Percentiles rank a stretch among this genome's conserved stretches.
phyloP scores from a whole-genome alignment of 1,140 invertebrate genomes.

The Zaprionus ghesquierei region DNA sequence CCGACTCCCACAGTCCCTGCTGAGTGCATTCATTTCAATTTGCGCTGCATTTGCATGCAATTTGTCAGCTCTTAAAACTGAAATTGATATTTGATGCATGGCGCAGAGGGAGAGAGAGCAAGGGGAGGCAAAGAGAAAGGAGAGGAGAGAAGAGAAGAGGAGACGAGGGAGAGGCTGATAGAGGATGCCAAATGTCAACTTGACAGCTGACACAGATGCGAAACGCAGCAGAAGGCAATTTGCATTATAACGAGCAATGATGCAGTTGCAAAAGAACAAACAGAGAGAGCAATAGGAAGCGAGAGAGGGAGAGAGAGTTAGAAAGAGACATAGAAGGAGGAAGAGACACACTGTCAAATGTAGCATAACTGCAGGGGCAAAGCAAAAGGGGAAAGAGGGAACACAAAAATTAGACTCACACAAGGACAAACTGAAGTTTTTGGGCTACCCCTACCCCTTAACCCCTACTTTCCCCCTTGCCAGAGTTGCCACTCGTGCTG shows the following conservation, averaged over 20 bases:
- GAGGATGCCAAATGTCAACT: conserved; percentile 39
- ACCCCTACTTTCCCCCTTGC: no score
- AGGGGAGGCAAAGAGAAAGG: neutral
- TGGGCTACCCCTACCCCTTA: neutral
- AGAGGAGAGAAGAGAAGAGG: no score
- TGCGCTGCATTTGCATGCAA: conserved; percentile 36
- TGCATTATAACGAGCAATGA: conserved; percentile 27
- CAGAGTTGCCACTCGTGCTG: neutral
- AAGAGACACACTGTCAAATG: neutral
- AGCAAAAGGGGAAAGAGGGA: neutral
- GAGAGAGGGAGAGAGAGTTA: neutral
- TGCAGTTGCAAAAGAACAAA: neutral
- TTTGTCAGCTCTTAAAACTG: conserved; percentile 45
- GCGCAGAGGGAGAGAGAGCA: neutral
- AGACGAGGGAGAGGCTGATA: neutral
- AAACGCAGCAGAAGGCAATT: conserved; percentile 34
- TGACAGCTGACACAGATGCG: conserved; percentile 44
- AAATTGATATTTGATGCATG: conserved; percentile 52
- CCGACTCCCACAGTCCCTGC: neutral
- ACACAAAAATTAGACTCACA: neutral
- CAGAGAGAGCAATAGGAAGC: neutral
- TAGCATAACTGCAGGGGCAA: neutral
- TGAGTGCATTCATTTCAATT: conserved; percentile 35
- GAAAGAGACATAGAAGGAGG: neutral
- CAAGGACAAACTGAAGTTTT: neutral